Evolutionary conservation across 2,888 invertebrate species (phyloP).

Genomic region (Dysmachus trigonus): DNA sequence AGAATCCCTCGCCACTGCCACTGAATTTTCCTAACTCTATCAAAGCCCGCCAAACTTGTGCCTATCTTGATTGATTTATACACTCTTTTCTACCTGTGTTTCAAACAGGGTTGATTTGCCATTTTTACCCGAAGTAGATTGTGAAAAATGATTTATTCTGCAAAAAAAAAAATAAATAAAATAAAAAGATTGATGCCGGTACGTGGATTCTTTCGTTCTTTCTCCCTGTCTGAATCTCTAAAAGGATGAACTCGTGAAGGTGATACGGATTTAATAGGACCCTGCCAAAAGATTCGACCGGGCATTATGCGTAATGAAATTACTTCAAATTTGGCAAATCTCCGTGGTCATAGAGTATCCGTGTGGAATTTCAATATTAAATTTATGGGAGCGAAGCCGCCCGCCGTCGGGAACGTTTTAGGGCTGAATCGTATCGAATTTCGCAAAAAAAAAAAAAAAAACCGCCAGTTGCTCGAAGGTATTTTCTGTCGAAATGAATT

Average conservation of each 20-base stretch:
- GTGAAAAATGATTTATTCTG: slow-evolving; percentile 15
- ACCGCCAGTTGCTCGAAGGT: background rate
- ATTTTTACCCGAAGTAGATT: background rate
- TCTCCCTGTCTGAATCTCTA: background rate
- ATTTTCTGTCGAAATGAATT: background rate
- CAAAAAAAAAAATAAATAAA: too few species aligned
- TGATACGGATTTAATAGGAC: slow-evolving; percentile 8
- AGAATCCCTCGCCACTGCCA: background rate
- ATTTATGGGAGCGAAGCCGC: background rate
- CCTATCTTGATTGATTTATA: background rate
- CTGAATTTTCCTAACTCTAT: background rate
- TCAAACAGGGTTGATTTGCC: background rate
- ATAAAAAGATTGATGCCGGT: background rate
- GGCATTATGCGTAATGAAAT: background rate
- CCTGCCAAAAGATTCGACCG: background rate
- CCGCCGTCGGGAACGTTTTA: background rate
- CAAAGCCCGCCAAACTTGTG: background rate
- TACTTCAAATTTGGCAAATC: slow-evolving; percentile 1
- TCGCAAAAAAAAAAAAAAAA: too few species aligned
- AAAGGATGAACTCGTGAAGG: background rate
- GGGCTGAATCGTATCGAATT: background rate
- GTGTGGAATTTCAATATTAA: background rate
- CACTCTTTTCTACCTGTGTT: background rate
- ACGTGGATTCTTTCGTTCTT: background rate
- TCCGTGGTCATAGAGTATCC: background rate